Conservation (phyloP, 1,140 invertebrate species). For the Rhopalosiphum maidis region DNA sequence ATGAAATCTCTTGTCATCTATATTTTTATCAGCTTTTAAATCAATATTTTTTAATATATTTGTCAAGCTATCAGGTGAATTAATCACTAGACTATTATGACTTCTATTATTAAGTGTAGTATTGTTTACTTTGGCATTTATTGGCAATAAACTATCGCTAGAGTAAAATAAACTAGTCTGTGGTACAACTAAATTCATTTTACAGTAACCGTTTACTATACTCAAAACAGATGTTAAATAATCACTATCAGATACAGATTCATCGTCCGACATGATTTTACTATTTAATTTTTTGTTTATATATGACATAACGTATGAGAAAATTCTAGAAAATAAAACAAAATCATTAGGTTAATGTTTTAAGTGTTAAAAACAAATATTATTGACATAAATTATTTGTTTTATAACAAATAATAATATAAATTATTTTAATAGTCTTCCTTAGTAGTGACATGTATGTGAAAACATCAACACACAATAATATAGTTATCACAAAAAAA, state of each 20-base stretch:
- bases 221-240: not conserved
- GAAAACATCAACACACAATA: no score
- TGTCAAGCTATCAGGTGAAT: not conserved
- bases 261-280: not conserved
- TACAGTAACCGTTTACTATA: slow-evolving; percentile 35
- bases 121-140: slow-evolving; percentile 8
- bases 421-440: no score
- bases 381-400: not conserved
- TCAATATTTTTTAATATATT: not conserved
- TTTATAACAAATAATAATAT: no score
- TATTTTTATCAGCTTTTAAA: not conserved
- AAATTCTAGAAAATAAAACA: not conserved
- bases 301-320: not conserved
- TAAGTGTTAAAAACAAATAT: not conserved
- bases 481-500: no score
- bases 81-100: not conserved
- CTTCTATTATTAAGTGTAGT: not conserved
- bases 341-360: not conserved
- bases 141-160: not conserved
- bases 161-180: slow-evolving; percentile 31
- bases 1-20: not conserved
- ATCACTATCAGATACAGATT: not conserved
- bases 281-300: not conserved
- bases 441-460: no score
- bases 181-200: slow-evolving; percentile 25